Conservation (phyloP, 2,888 invertebrate species). For the Zele albiditarsus region DNA sequence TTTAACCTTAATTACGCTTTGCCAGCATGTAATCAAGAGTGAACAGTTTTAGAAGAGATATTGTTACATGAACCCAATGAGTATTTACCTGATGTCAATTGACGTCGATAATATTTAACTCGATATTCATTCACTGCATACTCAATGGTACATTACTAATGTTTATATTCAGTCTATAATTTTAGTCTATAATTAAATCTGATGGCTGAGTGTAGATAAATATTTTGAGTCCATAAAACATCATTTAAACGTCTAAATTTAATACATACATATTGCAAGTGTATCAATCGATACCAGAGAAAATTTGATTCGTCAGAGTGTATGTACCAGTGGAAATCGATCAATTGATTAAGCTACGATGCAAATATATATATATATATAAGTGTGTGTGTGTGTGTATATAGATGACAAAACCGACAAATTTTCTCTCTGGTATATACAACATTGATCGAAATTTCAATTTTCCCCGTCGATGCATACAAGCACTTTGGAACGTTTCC, state of each 20-base stretch:
- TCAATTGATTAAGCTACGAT: not conserved
- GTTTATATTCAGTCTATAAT: not conserved
- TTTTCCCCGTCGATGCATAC: conserved; percentile 30
- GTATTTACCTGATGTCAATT: not conserved
- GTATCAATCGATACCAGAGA: not conserved
- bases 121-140: not conserved
- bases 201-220: no score
- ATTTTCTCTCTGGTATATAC: conserved; percentile 12
- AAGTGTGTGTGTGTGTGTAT: not conserved
- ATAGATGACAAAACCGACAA: not conserved
- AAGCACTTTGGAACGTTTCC: conserved; percentile 14
- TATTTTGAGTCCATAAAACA: no score
- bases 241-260: no score
- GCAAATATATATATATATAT: not conserved
- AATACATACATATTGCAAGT: no score
- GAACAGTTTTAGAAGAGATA: not conserved
- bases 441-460: conserved; percentile 28
- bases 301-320: not conserved
- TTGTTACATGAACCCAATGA: not conserved
- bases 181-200: no score
- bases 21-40: not conserved
- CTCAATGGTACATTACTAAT: not conserved
- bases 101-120: not conserved
- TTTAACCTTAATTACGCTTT: not conserved
- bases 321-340: not conserved